Evolutionary conservation across 2,888 invertebrate species (phyloP), one percentile per base, ranked within the genome.

Genomic region (Drosophila lacicola): DNA sequence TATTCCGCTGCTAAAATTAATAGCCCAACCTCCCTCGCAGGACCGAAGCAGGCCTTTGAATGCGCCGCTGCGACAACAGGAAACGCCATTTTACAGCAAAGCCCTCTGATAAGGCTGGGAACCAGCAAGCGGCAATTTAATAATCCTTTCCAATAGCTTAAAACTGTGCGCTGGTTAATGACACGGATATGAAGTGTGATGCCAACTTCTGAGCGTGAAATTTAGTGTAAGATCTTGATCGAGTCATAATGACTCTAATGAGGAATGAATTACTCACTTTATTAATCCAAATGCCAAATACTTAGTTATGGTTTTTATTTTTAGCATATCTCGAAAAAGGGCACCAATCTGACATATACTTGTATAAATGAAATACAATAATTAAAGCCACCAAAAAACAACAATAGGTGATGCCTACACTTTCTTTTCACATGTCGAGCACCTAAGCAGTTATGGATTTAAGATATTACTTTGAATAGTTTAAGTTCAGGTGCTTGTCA

Each of bases 1-100:
- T 60, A 71, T 67, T 45, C 58, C 11, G 14, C 8, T 34, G 60
- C 39, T 46, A 71, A 47, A 67, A 67, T 75, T 66, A 75, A 74
- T 67, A 49, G 55, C 36, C n/a, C 9, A 33, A 29, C 47, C 33
- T 46, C n/a, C 21, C 13, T n/a, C 19, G 29, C 19, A 42, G 42
- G 19, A 33, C 39, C 37, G 47, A 33, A n/a, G 49, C n/a, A 25
- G 37, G 13, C 33, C 33, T 17, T 29, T 29, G 44, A 14, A 21
- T 8, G 11, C n/a, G 25, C 4, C 44, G 29, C 47, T 14, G 21
- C 55, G 34, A 34, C 41, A 56, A 29, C 29, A n/a, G 21, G 36
- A 41, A 45, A 21, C 46, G 5, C 51, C 36, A 47, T 39, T 46
- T 41, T 17, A 13, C 13, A 10, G 25, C 47, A 25, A 4, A 13